phyloP scores from a whole-genome alignment of 2,113 vertebrate species.

The Limnothrissa miodon region DNA sequence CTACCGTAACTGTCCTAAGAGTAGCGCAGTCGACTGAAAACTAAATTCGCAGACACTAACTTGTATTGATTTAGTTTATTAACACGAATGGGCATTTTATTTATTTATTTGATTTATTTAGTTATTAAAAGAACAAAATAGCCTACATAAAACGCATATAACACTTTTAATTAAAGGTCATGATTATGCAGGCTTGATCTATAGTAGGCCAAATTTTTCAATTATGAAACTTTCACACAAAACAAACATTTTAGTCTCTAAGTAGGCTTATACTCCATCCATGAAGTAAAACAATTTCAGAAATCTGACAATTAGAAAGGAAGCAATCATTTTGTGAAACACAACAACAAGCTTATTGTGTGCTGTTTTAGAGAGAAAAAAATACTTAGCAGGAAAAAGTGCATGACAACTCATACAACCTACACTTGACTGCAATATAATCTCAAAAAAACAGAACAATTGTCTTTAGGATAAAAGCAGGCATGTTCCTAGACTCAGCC shows the following conservation, averaged over 20 bases:
- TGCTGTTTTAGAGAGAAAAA: no score
- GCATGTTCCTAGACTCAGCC: background rate
- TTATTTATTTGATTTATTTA: background rate
- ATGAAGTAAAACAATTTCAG: background rate
- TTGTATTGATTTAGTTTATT: background rate
- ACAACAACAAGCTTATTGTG: no score
- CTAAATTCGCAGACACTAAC: background rate
- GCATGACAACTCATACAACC: background rate
- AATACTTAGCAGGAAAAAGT: background rate
- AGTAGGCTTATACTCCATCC: background rate
- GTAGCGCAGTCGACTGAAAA: background rate
- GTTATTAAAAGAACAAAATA: no score
- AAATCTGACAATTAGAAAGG: no score
- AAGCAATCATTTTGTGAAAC: no score
- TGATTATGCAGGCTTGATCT: no score
- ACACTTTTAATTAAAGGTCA: background rate
- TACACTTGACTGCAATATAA: background rate
- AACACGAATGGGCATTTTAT: background rate
- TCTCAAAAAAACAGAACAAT: background rate
- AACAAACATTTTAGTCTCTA: background rate
- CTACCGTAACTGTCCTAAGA: conserved; percentile 66
- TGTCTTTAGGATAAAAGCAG: background rate
- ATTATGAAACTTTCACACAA: background rate
- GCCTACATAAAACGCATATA: no score
- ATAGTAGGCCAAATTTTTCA: no score